A percentile compares a stretch with the other conserved stretches of the same genome.
Conservation (phyloP, 1,140 invertebrate species). For the Polyergus mexicanus region DNA sequence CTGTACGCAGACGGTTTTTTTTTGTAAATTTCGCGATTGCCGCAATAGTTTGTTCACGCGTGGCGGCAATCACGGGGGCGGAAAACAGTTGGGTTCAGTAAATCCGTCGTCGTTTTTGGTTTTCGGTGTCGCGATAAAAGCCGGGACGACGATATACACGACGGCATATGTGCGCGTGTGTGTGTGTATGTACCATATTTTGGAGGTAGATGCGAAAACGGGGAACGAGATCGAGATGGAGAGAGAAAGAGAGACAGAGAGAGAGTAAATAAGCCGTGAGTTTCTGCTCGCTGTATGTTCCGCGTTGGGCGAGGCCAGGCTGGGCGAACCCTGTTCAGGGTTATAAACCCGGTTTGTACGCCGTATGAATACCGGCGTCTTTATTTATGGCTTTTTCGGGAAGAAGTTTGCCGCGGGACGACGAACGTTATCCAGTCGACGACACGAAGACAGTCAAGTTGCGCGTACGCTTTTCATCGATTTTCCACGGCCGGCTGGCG, state of each 20-base stretch:
- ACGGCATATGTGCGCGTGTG: too few relatives aligned
- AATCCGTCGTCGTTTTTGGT: slow-evolving; percentile 40
- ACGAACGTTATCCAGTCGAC: slow-evolving; percentile 47
- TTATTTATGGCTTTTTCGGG: slow-evolving; percentile 74
- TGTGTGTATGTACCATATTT: not conserved
- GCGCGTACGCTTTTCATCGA: slow-evolving; percentile 69
- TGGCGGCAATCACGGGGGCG: slow-evolving; percentile 2
- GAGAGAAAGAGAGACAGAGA: not conserved
- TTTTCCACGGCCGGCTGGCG: slow-evolving; percentile 47
- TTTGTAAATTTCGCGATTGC: not conserved
- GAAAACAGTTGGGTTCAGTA: not conserved
- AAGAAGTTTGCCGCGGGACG: slow-evolving; percentile 64
- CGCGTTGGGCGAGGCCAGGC: not conserved
- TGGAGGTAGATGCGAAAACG: not conserved
- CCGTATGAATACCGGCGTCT: slow-evolving; percentile 72
- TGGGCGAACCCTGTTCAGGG: not conserved
- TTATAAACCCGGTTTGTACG: slow-evolving; percentile 72
- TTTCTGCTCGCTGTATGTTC: slow-evolving; percentile 37
- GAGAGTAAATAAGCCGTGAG: slow-evolving; percentile 59
- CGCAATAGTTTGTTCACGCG: not conserved
- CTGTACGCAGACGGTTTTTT: not conserved
- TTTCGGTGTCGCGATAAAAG: slow-evolving; percentile 55
- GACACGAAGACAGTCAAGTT: slow-evolving; percentile 48
- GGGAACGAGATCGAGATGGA: not conserved
- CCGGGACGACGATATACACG: not conserved